Evolutionary conservation across 2,888 invertebrate genomes (phyloP).

Genomic region (Therioaphis trifolii): DNA sequence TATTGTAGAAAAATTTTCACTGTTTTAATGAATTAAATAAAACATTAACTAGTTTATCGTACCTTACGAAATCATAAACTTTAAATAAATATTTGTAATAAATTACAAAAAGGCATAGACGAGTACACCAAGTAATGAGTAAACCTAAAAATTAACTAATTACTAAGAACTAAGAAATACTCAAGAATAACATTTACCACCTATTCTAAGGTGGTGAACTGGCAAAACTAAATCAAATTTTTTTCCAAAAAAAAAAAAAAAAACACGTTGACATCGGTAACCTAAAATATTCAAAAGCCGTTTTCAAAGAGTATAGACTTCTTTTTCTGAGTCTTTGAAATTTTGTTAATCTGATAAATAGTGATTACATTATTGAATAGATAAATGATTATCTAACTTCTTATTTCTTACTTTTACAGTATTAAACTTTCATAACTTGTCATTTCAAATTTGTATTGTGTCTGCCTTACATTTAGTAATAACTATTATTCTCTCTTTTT

Average conservation of each 20-base stretch:
- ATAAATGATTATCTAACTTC: too few relatives aligned
- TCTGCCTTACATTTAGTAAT: neutral
- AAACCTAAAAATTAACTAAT: too few relatives aligned
- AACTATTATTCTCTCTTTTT: too few relatives aligned
- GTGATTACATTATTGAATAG: too few relatives aligned
- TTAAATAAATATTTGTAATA: neutral
- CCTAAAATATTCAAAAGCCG: constrained; percentile 18
- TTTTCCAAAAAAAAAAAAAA: constrained; percentile 24
- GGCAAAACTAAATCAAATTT: neutral
- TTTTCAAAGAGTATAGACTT: constrained; percentile 1
- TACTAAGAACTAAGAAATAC: too few relatives aligned
- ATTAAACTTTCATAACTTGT: too few relatives aligned
- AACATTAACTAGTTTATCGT: neutral
- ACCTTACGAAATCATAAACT: neutral
- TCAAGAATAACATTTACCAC: neutral
- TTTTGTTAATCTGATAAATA: neutral
- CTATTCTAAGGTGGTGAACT: neutral
- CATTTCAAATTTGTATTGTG: neutral
- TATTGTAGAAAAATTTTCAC: neutral
- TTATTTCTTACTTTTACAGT: too few relatives aligned
- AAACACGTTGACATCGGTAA: constrained; percentile 60
- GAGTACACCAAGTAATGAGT: too few relatives aligned
- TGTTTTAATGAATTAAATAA: neutral
- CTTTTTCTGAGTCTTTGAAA: neutral
- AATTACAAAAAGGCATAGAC: neutral